Percentiles rank a stretch among this genome's conserved stretches.
Conservation (phyloP, 2,113 vertebrate species). For the Petaurus breviceps region DNA sequence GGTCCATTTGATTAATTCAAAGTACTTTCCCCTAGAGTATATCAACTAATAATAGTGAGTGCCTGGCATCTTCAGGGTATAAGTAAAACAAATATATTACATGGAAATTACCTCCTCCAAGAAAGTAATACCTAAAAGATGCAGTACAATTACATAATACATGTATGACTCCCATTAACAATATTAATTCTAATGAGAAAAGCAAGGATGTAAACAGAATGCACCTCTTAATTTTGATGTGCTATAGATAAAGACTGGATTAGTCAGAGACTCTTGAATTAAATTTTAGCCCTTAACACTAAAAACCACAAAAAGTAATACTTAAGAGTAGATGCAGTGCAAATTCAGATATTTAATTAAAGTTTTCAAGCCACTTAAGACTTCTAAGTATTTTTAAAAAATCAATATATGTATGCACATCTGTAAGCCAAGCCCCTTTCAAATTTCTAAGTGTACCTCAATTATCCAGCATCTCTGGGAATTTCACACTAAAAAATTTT, state of each 20-base stretch:
- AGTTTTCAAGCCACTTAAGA: constrained; percentile 64
- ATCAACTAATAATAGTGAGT: constrained; percentile 41
- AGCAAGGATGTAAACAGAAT: constrained; percentile 65
- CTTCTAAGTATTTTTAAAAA: constrained; percentile 35
- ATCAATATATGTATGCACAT: not conserved
- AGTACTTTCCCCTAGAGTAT: constrained; percentile 52
- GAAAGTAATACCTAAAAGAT: constrained; percentile 61
- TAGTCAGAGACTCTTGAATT: constrained; percentile 71
- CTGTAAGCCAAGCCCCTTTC: not conserved
- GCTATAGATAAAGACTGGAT: constrained; percentile 73
- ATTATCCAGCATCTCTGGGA: constrained; percentile 38
- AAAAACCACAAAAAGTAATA: constrained; percentile 54
- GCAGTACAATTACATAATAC: constrained; percentile 40
- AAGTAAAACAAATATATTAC: constrained; percentile 60
- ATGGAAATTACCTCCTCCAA: constrained; percentile 44
- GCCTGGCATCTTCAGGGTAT: constrained; percentile 19
- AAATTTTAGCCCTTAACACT: constrained; percentile 59
- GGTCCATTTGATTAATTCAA: constrained; percentile 55
- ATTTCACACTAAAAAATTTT: constrained; percentile 22
- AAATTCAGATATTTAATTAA: constrained; percentile 70
- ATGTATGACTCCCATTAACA: constrained; percentile 66
- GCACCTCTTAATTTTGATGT: constrained; percentile 69
- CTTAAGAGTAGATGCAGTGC: constrained; percentile 39
- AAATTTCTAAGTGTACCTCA: constrained; percentile 58
- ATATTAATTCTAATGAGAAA: constrained; percentile 72